These are phyloP conservation scores for Lates calcarifer DNA, from an alignment of 2,113 vertebrate species.

Conservation along the genomic window DNA sequence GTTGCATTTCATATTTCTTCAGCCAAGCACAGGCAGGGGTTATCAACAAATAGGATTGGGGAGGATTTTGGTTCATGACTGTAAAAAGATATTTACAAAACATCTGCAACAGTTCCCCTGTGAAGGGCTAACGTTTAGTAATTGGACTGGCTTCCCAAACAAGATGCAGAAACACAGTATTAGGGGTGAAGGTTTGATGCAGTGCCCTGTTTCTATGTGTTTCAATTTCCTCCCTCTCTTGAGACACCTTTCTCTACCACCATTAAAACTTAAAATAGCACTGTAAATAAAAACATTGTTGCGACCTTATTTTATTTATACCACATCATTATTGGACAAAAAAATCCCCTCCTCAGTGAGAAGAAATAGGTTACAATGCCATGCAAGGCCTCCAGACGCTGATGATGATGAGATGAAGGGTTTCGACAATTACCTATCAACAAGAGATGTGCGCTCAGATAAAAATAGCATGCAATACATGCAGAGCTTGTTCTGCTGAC, in stretches of 20 bases:
- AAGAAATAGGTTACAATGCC: conserved; percentile 16
- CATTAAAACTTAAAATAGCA: conserved; percentile 19
- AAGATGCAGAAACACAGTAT: conserved; percentile 29
- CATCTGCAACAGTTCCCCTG: conserved; percentile 31
- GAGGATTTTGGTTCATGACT: conserved; percentile 55
- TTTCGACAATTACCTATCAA: conserved; percentile 71
- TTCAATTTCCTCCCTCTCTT: conserved; percentile 21
- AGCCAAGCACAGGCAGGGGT: conserved; percentile 30
- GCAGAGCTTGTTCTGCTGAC: conserved; percentile 69
- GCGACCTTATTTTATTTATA: conserved; percentile 39
- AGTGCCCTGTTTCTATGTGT: background rate
- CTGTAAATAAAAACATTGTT: conserved; percentile 26
- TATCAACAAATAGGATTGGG: conserved; percentile 66
- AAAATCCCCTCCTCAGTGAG: background rate
- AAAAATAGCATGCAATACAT: conserved; percentile 65
- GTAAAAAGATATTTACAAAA: conserved; percentile 54
- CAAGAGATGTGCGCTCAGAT: conserved; percentile 64
- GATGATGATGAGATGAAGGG: conserved; percentile 49
- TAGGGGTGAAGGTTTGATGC: conserved; percentile 42
- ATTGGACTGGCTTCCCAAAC: conserved; percentile 55
- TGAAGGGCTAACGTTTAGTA: conserved; percentile 52
- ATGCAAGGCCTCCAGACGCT: conserved; percentile 50
- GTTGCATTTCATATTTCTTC: conserved; percentile 53
- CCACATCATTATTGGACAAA: conserved; percentile 13
- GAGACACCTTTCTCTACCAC: background rate